Evolutionary conservation across 2,113 vertebrate species (phyloP).

Genomic region (rabbit (Oryctolagus cuniculus)): mOryCun1.1 NC_091433.1:67541501-67542000

Average conservation of each 20-base stretch:
- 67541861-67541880: not conserved
- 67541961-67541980: not conserved
- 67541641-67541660: slow-evolving; percentile 35
- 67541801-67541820: not conserved
- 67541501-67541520: slow-evolving; percentile 76
- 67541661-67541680: not conserved
- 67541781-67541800: not conserved
- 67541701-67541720: not conserved
- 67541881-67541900: not conserved
- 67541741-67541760: not conserved
- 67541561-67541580: slow-evolving; percentile 47
- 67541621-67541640: slow-evolving; percentile 57
- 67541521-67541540: slow-evolving; percentile 66
- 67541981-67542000: not conserved
- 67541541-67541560: not conserved
- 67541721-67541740: slow-evolving; percentile 23
- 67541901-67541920: not conserved
- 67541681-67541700: not conserved
- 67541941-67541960: not conserved
- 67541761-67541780: not conserved
- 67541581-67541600: slow-evolving; percentile 55
- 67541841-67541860: not conserved
- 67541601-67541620: slow-evolving; percentile 58
- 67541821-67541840: not conserved
- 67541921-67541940: not conserved